phyloP scores from a whole-genome alignment of 2,888 invertebrate genomes.

The Agapostemon virescens region DNA sequence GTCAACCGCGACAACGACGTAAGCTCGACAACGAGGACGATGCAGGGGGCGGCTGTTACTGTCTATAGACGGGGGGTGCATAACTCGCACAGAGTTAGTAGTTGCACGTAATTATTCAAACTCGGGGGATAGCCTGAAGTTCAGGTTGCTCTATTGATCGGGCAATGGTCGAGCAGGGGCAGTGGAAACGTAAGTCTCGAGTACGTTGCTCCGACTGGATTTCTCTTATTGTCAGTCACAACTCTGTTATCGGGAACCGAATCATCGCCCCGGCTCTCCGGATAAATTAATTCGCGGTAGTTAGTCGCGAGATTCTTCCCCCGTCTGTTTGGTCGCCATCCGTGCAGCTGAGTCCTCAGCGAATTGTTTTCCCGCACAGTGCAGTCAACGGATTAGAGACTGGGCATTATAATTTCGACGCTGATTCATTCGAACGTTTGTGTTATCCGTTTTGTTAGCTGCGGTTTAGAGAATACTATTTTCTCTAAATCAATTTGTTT shows the following conservation, averaged over 20 bases:
- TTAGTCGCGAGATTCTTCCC: conserved; percentile 24
- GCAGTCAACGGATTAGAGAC: neutral
- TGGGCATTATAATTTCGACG: neutral
- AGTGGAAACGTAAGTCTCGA: conserved; percentile 38
- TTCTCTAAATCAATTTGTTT: no score
- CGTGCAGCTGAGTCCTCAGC: neutral
- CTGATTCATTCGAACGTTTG: neutral
- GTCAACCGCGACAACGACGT: conserved; percentile 28
- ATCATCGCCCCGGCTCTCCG: conserved; percentile 24
- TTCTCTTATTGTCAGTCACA: conserved; percentile 37
- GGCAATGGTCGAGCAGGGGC: conserved; percentile 33
- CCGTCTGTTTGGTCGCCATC: neutral
- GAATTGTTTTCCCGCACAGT: neutral
- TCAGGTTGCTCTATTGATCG: conserved; percentile 61
- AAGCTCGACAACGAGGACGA: neutral
- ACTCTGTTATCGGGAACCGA: conserved; percentile 28
- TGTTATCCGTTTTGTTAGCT: no score
- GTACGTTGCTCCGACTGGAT: conserved; percentile 23
- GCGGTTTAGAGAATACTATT: no score
- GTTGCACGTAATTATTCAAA: conserved; percentile 64
- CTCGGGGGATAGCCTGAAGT: conserved; percentile 54
- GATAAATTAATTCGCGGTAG: conserved; percentile 28
- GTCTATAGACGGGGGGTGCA: conserved; percentile 46
- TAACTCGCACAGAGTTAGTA: conserved; percentile 49
- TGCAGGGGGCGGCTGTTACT: neutral